These are phyloP conservation scores for Pyralis farinalis DNA, from an alignment of 2,888 invertebrate genomes.

Conservation along the genomic window DNA sequence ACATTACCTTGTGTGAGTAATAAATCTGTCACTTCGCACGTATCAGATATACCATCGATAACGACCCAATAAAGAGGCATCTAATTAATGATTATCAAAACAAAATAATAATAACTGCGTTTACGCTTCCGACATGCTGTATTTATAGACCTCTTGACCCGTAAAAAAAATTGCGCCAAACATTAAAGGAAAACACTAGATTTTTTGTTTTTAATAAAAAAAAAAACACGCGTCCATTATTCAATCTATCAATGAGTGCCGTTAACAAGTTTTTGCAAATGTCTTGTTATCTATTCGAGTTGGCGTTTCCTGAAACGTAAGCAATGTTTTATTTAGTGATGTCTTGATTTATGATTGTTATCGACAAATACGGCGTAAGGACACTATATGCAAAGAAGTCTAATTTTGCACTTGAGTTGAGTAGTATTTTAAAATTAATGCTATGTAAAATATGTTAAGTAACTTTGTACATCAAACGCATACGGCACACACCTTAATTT, in stretches of 20 bases:
- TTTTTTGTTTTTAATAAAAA: conserved; percentile 50
- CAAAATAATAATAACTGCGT: conserved; percentile 49
- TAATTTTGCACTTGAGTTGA: conserved; percentile 6
- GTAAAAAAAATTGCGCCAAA: conserved; percentile 47
- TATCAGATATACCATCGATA: conserved; percentile 61
- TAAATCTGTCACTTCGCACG: conserved; percentile 69
- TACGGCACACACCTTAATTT: conserved; percentile 7
- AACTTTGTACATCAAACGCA: conserved; percentile 6
- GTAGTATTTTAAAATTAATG: conserved; percentile 1
- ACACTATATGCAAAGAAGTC: conserved; percentile 10
- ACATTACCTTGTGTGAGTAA: conserved; percentile 59
- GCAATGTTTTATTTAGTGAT: conserved; percentile 22
- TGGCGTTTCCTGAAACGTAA: conserved; percentile 48
- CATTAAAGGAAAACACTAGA: conserved; percentile 23
- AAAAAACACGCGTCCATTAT: conserved; percentile 44
- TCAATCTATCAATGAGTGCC: conserved; percentile 48
- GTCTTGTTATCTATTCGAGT: conserved; percentile 44
- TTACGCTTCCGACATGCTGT: conserved; percentile 56
- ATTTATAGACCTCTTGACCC: conserved; percentile 53
- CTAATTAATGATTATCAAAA: conserved; percentile 72
- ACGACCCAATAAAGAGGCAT: conserved; percentile 63
- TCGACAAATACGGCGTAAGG: conserved; percentile 11
- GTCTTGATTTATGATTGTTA: conserved; percentile 12
- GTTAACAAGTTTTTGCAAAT: conserved; percentile 55
- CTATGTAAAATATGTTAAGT: conserved; percentile 5